Conservation (phyloP, 2,797 vertebrate species). For the Pempheris klunzingeri region DNA sequence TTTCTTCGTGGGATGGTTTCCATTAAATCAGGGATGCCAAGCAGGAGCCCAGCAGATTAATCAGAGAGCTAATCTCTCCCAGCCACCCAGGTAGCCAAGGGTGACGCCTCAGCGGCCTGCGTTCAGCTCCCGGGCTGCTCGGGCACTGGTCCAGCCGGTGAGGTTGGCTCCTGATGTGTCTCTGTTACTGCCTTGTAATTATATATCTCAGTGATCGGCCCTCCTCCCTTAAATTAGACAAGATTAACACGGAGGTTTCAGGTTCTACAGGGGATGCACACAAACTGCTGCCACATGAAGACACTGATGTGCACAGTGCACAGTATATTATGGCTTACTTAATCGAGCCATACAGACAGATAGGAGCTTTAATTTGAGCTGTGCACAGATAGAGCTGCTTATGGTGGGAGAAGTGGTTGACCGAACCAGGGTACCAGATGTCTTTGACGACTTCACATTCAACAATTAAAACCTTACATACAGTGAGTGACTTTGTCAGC, state of each 20-base stretch:
- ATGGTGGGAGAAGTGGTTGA: background rate
- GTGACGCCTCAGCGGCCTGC: conserved; percentile 1
- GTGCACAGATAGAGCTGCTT: background rate
- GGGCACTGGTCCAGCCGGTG: conserved; percentile 23
- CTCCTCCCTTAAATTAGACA: conserved; percentile 43
- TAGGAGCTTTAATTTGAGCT: background rate
- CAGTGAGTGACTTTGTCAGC: background rate
- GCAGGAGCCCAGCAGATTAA: conserved; percentile 41
- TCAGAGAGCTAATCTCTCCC: conserved; percentile 36
- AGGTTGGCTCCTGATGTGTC: conserved; percentile 11
- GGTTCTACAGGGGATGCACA: conserved; percentile 26
- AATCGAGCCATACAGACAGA: background rate
- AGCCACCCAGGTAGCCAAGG: conserved; percentile 56
- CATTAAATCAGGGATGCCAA: conserved; percentile 20
- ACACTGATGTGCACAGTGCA: background rate
- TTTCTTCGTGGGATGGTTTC: conserved; percentile 42
- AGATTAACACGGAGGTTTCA: conserved; percentile 44
- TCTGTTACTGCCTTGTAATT: conserved; percentile 58
- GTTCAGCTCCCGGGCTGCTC: background rate
- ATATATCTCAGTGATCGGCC: conserved; percentile 42
- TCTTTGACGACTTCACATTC: background rate
- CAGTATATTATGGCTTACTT: background rate
- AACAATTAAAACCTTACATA: background rate
- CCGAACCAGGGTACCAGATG: background rate
- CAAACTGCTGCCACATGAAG: conserved; percentile 44